Conservation (phyloP, 2,888 invertebrate genomes). For the Drosophila leonis region DNA sequence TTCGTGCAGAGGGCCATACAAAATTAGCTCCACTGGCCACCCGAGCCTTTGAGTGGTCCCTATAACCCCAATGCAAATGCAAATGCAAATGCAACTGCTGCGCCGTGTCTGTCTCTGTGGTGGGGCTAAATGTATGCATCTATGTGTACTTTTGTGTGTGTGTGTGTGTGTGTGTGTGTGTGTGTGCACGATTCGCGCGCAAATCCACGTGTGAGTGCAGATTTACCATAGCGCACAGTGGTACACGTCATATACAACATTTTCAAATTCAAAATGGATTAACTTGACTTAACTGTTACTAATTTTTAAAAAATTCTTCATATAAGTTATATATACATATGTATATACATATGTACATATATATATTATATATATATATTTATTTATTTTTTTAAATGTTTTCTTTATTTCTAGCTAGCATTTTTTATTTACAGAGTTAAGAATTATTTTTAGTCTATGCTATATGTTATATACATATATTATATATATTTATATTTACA, state of each 20-base stretch:
- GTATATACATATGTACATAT: too few relatives aligned
- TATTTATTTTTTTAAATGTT: too few relatives aligned
- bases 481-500: too few relatives aligned
- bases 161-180: too few relatives aligned
- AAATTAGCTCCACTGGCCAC: slow-evolving; percentile 75
- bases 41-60: slow-evolving; percentile 63
- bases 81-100: slow-evolving; percentile 21
- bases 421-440: too few relatives aligned
- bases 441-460: too few relatives aligned
- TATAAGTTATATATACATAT: too few relatives aligned
- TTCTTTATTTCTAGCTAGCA: too few relatives aligned
- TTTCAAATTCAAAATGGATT: background rate
- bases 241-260: background rate
- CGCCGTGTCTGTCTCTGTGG: slow-evolving; percentile 12
- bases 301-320: too few relatives aligned
- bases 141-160: too few relatives aligned
- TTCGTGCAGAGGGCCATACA: slow-evolving; percentile 51
- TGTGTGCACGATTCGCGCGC: slow-evolving; percentile 46
- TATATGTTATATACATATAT: too few relatives aligned
- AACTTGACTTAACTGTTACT: background rate
- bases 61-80: slow-evolving; percentile 63
- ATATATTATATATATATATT: too few relatives aligned
- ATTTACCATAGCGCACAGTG: slow-evolving; percentile 43
- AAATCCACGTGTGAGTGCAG: slow-evolving; percentile 50
- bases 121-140: slow-evolving; percentile 13